Evolutionary conservation across 2,888 invertebrate genomes (phyloP).

Genomic region (Lissonota sp.): DNA sequence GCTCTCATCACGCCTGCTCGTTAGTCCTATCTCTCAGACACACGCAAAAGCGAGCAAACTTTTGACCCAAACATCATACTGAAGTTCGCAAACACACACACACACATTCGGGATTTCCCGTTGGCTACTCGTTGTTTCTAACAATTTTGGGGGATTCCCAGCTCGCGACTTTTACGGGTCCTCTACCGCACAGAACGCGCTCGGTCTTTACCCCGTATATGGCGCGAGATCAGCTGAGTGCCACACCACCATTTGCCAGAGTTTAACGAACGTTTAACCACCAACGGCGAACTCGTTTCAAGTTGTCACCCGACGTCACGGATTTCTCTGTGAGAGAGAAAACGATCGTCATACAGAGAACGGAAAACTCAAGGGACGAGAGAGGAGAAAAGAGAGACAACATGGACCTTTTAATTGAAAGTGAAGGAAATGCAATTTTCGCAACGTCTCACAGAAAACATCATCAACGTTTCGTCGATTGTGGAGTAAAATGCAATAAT

Average conservation of each 20-base stretch:
- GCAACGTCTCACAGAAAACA: no score
- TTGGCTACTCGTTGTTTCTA: conserved; percentile 19
- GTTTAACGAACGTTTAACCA: conserved; percentile 53
- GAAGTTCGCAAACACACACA: not conserved
- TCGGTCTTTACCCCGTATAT: not conserved
- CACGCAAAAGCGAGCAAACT: conserved; percentile 11
- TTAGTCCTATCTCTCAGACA: no score
- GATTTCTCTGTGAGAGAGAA: conserved; percentile 27
- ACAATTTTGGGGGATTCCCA: conserved; percentile 35
- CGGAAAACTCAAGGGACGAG: conserved; percentile 19
- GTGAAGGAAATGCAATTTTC: no score
- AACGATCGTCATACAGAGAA: conserved; percentile 64
- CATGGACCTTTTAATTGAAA: no score
- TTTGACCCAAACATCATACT: conserved; percentile 26
- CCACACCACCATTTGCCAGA: conserved; percentile 5
- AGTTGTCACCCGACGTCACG: conserved; percentile 7
- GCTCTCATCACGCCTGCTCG: no score
- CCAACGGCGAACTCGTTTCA: conserved; percentile 37
- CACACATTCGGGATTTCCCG: no score
- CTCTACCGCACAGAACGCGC: not conserved
- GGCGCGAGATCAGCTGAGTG: not conserved
- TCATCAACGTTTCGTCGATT: no score
- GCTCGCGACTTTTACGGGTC: conserved; percentile 16
- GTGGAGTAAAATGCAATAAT: no score
- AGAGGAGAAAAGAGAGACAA: not conserved